These are phyloP conservation scores for Dryadula phaetusa DNA, from an alignment of 2,888 invertebrate genomes.

Conservation along the genomic window DNA sequence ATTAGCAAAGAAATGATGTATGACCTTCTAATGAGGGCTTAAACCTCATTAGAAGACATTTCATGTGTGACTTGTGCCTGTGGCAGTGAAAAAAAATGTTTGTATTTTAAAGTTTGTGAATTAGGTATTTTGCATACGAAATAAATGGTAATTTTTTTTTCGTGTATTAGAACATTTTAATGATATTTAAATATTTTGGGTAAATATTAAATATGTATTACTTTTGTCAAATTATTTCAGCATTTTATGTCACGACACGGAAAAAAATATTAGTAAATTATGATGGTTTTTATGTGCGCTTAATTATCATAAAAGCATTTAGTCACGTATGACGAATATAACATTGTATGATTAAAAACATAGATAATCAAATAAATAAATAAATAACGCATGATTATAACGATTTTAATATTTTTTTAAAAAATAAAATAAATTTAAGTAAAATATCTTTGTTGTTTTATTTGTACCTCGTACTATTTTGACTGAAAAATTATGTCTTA, in stretches of 20 bases:
- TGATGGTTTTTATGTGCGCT: not conserved
- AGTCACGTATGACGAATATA: not conserved
- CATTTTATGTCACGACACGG: not conserved
- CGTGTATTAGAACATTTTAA: not conserved
- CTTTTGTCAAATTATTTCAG: not conserved
- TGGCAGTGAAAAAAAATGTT: not conserved
- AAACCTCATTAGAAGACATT: slow-evolving; percentile 73
- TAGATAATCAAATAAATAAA: not conserved
- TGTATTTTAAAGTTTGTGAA: not conserved
- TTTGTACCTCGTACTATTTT: not conserved
- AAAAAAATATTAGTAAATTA: no score
- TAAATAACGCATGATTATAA: not conserved
- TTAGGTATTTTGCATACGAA: not conserved
- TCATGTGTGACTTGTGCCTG: slow-evolving; percentile 2
- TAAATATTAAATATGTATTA: not conserved
- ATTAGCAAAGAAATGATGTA: slow-evolving; percentile 80
- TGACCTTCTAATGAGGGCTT: slow-evolving; percentile 79
- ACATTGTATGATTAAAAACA: not conserved
- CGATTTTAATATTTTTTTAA: not conserved
- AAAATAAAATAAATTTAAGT: not conserved
- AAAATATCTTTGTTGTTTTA: not conserved
- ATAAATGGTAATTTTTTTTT: no score
- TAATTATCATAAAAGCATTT: not conserved
- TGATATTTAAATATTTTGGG: not conserved
- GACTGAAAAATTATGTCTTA: no score